Evolutionary conservation across 2,888 invertebrate species (phyloP).

Genomic region (Papilio demoleus): DNA sequence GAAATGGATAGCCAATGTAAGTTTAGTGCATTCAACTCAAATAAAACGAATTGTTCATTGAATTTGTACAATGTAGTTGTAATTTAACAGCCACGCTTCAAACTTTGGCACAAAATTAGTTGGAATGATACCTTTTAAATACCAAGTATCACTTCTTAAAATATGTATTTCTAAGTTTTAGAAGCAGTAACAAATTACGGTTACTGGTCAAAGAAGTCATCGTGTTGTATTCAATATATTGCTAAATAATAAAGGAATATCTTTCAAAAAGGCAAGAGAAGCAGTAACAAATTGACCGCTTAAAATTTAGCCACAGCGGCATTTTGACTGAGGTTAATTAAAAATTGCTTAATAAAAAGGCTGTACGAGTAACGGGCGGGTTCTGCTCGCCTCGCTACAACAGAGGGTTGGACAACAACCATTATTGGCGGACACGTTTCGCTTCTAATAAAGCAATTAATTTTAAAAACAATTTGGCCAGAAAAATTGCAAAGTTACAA

Average conservation of each 20-base stretch:
- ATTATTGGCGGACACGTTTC: conserved; percentile 75
- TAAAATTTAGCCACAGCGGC: not conserved
- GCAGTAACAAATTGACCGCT: not conserved
- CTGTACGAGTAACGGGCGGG: not conserved
- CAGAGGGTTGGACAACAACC: not conserved
- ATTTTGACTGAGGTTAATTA: not conserved
- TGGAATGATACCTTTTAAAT: not conserved
- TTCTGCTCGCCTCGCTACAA: not conserved
- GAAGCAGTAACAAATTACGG: too few relatives aligned
- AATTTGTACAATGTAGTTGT: not conserved
- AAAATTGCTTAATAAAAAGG: conserved; percentile 19
- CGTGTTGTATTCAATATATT: not conserved
- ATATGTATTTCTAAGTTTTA: too few relatives aligned
- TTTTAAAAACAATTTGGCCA: conserved; percentile 76
- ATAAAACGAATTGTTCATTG: not conserved
- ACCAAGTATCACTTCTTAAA: too few relatives aligned
- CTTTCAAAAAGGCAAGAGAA: not conserved
- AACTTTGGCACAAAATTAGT: not conserved
- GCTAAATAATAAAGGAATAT: not conserved
- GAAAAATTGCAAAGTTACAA: conserved; percentile 47
- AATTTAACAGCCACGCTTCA: not conserved
- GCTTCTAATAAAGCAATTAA: conserved; percentile 80
- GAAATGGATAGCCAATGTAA: conserved; percentile 1
- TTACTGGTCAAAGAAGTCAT: too few relatives aligned
- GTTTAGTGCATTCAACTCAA: not conserved